These are phyloP conservation scores for Distichodus sexfasciatus DNA, from an alignment of 2,797 vertebrate species.

Conservation along the genomic window DNA sequence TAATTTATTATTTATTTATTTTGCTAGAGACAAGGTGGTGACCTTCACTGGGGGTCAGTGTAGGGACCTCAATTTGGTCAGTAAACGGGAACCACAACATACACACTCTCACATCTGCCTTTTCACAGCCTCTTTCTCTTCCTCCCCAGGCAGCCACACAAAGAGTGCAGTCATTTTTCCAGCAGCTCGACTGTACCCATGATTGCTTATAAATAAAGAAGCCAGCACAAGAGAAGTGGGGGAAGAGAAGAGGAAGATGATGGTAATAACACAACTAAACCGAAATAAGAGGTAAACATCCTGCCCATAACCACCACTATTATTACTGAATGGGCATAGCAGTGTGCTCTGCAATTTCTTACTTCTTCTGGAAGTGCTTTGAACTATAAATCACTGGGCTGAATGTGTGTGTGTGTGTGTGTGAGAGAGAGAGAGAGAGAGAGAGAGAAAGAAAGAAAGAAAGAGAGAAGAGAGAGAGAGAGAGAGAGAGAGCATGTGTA, in stretches of 20 bases:
- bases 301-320: neutral
- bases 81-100: too few relatives aligned
- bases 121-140: too few relatives aligned
- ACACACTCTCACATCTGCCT: too few relatives aligned
- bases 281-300: conserved; percentile 24
- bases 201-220: neutral
- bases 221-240: neutral
- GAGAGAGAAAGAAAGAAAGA: too few relatives aligned
- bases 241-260: conserved; percentile 17
- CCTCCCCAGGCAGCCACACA: too few relatives aligned
- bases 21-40: too few relatives aligned
- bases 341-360: conserved; percentile 27
- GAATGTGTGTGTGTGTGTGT: neutral
- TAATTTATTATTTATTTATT: too few relatives aligned
- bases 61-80: too few relatives aligned
- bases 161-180: neutral
- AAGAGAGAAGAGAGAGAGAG: too few relatives aligned
- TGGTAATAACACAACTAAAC: conserved; percentile 6
- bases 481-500: too few relatives aligned
- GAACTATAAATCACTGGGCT: neutral
- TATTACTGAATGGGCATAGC: conserved; percentile 16
- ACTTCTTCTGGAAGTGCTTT: neutral
- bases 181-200: neutral
- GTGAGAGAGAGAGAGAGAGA: too few relatives aligned
- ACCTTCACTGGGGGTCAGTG: too few relatives aligned